These are phyloP conservation scores for Rhagonycha lutea DNA, from an alignment of 2,888 invertebrate species.

Conservation along the genomic window DNA sequence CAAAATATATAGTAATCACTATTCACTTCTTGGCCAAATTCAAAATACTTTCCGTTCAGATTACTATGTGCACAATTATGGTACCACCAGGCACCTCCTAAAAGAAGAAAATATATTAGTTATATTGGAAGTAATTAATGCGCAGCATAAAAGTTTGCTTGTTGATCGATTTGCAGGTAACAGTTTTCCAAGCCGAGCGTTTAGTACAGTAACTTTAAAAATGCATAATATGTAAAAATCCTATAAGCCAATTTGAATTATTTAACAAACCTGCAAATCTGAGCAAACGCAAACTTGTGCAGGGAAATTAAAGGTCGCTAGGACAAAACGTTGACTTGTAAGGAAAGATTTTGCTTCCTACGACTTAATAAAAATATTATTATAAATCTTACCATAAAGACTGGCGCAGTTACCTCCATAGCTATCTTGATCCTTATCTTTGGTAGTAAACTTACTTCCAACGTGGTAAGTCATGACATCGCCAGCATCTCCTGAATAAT, in stretches of 20 bases:
- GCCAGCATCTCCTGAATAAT: conserved; percentile 62
- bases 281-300: too few species aligned
- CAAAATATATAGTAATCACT: too few species aligned
- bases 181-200: not conserved
- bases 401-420: conserved; percentile 72
- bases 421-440: conserved; percentile 70
- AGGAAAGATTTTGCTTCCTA: too few species aligned
- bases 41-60: conserved; percentile 69
- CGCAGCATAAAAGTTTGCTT: too few species aligned
- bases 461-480: conserved; percentile 74
- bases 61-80: conserved; percentile 73
- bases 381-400: conserved; percentile 52
- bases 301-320: too few species aligned
- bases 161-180: too few species aligned
- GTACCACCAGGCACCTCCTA: conserved; percentile 74
- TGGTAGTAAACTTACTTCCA: conserved; percentile 72
- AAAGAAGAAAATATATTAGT: conserved; percentile 9
- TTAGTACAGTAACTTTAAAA: too few species aligned
- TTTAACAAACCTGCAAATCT: too few species aligned
- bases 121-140: not conserved
- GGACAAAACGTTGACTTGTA: too few species aligned
- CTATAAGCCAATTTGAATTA: too few species aligned
- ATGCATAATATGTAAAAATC: too few species aligned
- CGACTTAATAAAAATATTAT: not conserved
- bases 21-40: too few species aligned